A percentile compares a stretch with the other conserved stretches of the same genome.
Conservation (phyloP, 1,140 invertebrate species). For the Elymnias hypermnestra region DNA sequence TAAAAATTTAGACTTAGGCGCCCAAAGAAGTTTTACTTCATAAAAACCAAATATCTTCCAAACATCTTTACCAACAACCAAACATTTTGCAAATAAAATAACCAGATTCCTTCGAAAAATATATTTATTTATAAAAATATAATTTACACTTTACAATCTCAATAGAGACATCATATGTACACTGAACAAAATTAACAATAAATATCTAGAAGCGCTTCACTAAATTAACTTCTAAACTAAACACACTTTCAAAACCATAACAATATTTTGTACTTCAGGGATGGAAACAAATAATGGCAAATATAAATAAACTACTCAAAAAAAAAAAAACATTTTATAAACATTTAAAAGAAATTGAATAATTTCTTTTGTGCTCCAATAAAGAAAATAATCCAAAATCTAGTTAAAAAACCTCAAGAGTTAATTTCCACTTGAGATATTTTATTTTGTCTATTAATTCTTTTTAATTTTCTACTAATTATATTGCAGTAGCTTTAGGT, state of each 20-base stretch:
- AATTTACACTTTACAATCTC: slow-evolving; percentile 51
- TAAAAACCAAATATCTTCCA: too few species aligned
- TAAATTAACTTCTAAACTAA: slow-evolving; percentile 15
- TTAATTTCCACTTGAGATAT: too few species aligned
- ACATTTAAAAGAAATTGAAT: too few species aligned
- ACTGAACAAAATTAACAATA: slow-evolving; percentile 41
- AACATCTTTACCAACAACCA: too few species aligned
- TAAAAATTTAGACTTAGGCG: too few species aligned
- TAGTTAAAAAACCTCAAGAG: too few species aligned
- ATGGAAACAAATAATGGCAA: background rate
- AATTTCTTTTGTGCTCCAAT: too few species aligned
- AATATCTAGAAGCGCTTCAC: slow-evolving; percentile 22
- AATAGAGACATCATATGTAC: slow-evolving; percentile 52
- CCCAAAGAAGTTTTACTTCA: too few species aligned
- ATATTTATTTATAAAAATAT: slow-evolving; percentile 59
- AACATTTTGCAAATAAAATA: background rate
- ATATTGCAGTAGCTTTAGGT: too few species aligned
- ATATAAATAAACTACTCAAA: background rate
- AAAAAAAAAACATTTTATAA: background rate
- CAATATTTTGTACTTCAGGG: slow-evolving; percentile 13
- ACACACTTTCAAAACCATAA: slow-evolving; percentile 7
- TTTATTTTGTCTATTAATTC: too few species aligned
- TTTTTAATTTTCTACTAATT: too few species aligned
- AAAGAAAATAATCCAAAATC: too few species aligned
- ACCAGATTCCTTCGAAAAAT: slow-evolving; percentile 30